phyloP scores from a whole-genome alignment of 64 coral and sea anemone species.

The Montipora cactus region DNA sequence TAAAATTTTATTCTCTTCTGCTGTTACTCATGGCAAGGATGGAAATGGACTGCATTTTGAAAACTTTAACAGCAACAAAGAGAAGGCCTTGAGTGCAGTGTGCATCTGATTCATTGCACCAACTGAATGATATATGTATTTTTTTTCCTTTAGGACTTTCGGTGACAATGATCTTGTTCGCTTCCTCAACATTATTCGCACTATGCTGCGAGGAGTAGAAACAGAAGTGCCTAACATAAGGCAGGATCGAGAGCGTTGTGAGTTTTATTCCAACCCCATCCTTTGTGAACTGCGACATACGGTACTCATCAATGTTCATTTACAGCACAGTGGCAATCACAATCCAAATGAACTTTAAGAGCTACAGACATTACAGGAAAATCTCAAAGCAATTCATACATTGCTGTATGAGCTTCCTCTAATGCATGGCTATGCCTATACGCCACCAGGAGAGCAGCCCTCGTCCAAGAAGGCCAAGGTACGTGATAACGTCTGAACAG shows the following conservation, averaged over 20 bases:
- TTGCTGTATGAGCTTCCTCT: no score
- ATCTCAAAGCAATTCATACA: not conserved
- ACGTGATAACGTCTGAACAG: no score
- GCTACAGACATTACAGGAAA: not conserved
- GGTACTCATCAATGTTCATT: not conserved
- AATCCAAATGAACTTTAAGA: not conserved
- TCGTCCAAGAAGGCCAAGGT: no score
- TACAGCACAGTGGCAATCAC: not conserved
- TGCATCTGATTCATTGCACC: no score
- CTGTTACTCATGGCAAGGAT: no score
- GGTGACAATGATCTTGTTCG: slow-evolving; percentile 11
- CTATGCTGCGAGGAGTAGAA: slow-evolving; percentile 39
- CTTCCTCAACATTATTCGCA: slow-evolving; percentile 3
- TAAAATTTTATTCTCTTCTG: no score
- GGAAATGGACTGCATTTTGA: no score
- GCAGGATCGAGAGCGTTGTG: slow-evolving; percentile 20
- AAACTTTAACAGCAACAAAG: no score
- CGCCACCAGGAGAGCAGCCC: no score
- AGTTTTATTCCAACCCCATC: slow-evolving; percentile 45
- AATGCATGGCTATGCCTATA: no score
- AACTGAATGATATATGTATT: not conserved
- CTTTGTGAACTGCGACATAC: slow-evolving; percentile 16
- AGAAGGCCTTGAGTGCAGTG: no score
- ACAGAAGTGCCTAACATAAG: not conserved
- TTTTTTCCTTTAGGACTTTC: not conserved